phyloP scores from a whole-genome alignment of 2,113 vertebrate species.

The Natator depressus region DNA sequence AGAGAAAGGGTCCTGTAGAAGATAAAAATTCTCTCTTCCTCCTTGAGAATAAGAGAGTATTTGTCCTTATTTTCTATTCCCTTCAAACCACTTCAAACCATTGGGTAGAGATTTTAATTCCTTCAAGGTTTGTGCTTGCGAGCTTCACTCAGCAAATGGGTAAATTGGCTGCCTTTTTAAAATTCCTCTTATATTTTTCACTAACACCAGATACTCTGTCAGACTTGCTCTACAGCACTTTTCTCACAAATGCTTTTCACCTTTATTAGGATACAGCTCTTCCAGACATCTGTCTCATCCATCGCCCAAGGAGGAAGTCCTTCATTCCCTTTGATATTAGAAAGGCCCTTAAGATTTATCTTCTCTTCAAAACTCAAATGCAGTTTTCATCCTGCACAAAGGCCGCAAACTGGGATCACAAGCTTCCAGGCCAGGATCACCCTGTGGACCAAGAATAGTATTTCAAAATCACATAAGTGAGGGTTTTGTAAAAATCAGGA shows the following conservation, averaged over 20 bases:
- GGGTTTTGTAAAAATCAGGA: neutral
- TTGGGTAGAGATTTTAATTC: neutral
- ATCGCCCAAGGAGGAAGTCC: neutral
- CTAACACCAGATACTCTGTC: neutral
- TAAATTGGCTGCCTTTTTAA: neutral
- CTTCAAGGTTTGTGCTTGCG: neutral
- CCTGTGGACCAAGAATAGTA: neutral
- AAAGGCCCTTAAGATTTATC: neutral
- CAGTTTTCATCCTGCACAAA: neutral
- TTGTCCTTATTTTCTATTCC: neutral
- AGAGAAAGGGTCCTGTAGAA: neutral
- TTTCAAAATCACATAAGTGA: neutral
- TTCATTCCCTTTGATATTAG: neutral
- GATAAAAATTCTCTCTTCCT: neutral
- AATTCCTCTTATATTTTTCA: neutral
- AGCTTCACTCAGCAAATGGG: neutral
- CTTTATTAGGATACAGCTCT: neutral
- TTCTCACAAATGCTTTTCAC: neutral
- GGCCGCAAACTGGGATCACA: neutral
- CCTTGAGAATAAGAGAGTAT: neutral
- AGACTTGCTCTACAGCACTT: neutral
- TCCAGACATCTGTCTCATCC: neutral
- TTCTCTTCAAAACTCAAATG: neutral
- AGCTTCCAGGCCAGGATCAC: neutral
- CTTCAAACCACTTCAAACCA: neutral